Base-by-base conservation (phyloP, 2,113 vertebrate species). In the Microtus ochrogaster region DNA sequence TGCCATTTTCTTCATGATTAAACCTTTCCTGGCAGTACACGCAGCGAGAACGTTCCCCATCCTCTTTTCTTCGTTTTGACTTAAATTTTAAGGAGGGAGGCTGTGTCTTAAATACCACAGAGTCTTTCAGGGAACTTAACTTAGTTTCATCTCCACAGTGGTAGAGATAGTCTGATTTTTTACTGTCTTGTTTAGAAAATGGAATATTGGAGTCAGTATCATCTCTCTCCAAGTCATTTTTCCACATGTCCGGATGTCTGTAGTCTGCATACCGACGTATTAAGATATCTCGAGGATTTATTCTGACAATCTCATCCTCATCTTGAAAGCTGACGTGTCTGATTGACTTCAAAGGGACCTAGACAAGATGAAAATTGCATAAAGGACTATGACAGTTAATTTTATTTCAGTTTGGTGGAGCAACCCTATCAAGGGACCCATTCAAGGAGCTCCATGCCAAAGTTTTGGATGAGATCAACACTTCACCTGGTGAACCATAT, bases 11-110 rank as follows among this genome's bases (percentile, higher is more conserved):
- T 98, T 99, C 99, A 68, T 99, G 99, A 98, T 99, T 99, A 98
- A 99, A 99, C 98, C 99, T 99, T 96, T 99, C 99, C 90, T 99
- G 99, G 98, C 99, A 99, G 98, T 99, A 99, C 97, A 99, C 98
- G 96, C 99, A 99, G 97, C 99, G 99, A 49, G 99, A 99, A 41
- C 99, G 99, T 98, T 99, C 99, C 3, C 99, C 99, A 87, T 99
- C 99, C 98, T 99, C 99, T 98, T 99, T 99, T 93, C 99, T 99
- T 98, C 99, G 98, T 90, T 99, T 99, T 17, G 99, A 99, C 96
- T 99, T 99, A 94, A 98, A 98, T 98, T 99, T 99, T 95, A 99
- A 98, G 84, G 99, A 98, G 47, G 99, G 99, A 83, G 99, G 99
- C 97, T 99, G 99, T 96, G 99, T 99, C 98, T 99, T 99, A 98